Percentiles rank a stretch among this genome's conserved stretches.
phyloP scores from a whole-genome alignment of 2,797 vertebrate species.

The Cichlasoma orientale region DNA sequence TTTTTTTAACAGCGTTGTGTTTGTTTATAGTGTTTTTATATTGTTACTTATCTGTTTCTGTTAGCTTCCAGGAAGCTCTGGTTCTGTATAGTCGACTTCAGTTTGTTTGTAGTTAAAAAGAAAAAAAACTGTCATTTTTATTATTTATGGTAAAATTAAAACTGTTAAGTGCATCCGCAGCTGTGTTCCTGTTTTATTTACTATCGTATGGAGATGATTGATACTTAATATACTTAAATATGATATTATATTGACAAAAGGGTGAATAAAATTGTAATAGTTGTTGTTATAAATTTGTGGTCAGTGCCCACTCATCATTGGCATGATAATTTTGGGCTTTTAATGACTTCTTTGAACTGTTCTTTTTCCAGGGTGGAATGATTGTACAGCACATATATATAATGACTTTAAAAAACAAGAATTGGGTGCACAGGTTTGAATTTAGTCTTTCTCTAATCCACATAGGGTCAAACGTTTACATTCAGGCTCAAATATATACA shows the following conservation, averaged over 20 bases:
- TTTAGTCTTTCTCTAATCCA: no score
- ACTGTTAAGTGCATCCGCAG: background rate
- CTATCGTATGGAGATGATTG: background rate
- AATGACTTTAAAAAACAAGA: no score
- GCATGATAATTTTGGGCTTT: no score
- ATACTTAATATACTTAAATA: background rate
- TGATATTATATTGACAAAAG: background rate
- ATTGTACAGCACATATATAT: background rate
- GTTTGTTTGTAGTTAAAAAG: slow-evolving; percentile 25
- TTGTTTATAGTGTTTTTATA: slow-evolving; percentile 49
- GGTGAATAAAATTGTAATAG: background rate
- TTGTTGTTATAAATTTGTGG: background rate
- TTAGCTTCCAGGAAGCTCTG: slow-evolving; percentile 72
- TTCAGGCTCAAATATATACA: no score
- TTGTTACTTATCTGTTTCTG: slow-evolving; percentile 47
- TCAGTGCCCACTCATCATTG: background rate
- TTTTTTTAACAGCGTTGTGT: slow-evolving; percentile 30
- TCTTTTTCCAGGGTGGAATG: background rate
- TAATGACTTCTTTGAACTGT: no score
- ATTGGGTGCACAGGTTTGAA: no score
- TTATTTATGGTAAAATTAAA: slow-evolving; percentile 60
- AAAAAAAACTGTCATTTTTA: slow-evolving; percentile 46
- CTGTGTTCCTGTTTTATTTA: slow-evolving; percentile 13
- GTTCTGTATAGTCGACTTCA: slow-evolving; percentile 9
- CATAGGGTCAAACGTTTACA: no score